Evolutionary conservation across 2,888 invertebrate genomes (phyloP).

Genomic region (Arge pagana): DNA sequence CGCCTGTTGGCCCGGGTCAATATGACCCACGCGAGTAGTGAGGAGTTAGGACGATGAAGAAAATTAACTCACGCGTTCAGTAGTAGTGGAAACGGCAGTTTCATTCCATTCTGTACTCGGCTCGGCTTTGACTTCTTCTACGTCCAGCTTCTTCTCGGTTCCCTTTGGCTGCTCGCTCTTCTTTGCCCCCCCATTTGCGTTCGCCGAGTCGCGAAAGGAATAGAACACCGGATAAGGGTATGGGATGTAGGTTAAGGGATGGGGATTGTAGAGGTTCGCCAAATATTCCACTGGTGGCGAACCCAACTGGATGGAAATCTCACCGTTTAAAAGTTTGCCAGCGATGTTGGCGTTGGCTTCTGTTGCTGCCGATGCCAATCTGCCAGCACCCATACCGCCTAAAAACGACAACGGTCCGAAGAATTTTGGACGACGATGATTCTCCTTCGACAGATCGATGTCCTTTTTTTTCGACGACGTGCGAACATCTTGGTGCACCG

Average conservation of each 20-base stretch:
- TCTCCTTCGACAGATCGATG: neutral
- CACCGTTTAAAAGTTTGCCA: slow-evolving; percentile 21
- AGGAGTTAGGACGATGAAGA: no score
- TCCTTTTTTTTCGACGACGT: neutral
- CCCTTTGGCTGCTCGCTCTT: neutral
- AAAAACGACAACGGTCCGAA: slow-evolving; percentile 45
- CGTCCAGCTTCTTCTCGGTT: neutral
- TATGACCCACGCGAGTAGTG: no score
- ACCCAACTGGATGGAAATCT: slow-evolving; percentile 29
- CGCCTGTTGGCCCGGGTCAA: no score
- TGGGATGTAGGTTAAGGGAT: slow-evolving; percentile 1
- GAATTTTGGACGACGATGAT: slow-evolving; percentile 37
- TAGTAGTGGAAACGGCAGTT: no score
- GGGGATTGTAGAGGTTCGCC: slow-evolving; percentile 17
- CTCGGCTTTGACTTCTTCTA: no score
- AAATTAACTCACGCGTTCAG: no score
- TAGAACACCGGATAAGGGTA: slow-evolving; percentile 5
- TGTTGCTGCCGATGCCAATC: slow-evolving; percentile 28
- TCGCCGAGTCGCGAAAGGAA: no score
- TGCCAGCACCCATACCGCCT: slow-evolving; percentile 43
- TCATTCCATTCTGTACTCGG: no score
- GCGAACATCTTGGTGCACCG: neutral
- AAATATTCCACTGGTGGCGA: slow-evolving; percentile 33
- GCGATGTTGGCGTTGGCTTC: slow-evolving; percentile 25
- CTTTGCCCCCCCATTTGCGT: no score